A percentile compares a stretch with the other conserved stretches of the same genome.
Conservation (phyloP, 2,888 invertebrate species). For the Ectropis crepuscularia region DNA sequence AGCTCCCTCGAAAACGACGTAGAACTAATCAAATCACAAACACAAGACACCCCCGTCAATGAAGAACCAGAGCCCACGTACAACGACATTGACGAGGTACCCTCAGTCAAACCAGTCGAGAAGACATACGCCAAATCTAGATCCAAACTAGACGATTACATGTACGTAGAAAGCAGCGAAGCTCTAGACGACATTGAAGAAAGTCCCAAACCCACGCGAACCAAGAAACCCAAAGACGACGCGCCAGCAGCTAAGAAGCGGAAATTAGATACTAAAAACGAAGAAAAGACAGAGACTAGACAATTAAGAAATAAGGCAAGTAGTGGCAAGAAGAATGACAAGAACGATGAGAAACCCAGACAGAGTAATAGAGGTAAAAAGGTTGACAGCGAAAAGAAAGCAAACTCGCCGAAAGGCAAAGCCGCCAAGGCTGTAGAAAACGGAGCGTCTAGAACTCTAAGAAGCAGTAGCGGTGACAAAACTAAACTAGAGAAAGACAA, state of each 20-base stretch:
- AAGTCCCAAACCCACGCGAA: slow-evolving; percentile 64
- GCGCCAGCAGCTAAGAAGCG: slow-evolving; percentile 70
- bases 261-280: slow-evolving; percentile 61
- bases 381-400: slow-evolving; percentile 4
- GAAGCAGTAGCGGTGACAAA: slow-evolving; percentile 43
- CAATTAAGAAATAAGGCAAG: slow-evolving; percentile 52
- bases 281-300: slow-evolving; percentile 51
- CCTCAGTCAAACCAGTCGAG: slow-evolving; percentile 72
- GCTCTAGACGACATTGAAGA: slow-evolving; percentile 70
- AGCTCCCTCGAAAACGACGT: slow-evolving; percentile 77
- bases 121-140: slow-evolving; percentile 74
- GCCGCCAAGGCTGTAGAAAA: background rate
- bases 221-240: slow-evolving; percentile 59
- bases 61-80: slow-evolving; percentile 58
- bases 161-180: slow-evolving; percentile 74
- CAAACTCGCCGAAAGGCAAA: slow-evolving; percentile 4
- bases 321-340: slow-evolving; percentile 3
- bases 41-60: slow-evolving; percentile 63
- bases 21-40: slow-evolving; percentile 72
- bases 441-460: slow-evolving; percentile 34
- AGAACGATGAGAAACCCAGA: slow-evolving; percentile 5
- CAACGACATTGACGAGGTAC: slow-evolving; percentile 66
- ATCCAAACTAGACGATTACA: slow-evolving; percentile 74
- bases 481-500: slow-evolving; percentile 66
- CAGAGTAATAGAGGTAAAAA: slow-evolving; percentile 4